phyloP scores from a whole-genome alignment of 1,140 invertebrate genomes.

The silkworm (Bombyx mori) region DNA sequence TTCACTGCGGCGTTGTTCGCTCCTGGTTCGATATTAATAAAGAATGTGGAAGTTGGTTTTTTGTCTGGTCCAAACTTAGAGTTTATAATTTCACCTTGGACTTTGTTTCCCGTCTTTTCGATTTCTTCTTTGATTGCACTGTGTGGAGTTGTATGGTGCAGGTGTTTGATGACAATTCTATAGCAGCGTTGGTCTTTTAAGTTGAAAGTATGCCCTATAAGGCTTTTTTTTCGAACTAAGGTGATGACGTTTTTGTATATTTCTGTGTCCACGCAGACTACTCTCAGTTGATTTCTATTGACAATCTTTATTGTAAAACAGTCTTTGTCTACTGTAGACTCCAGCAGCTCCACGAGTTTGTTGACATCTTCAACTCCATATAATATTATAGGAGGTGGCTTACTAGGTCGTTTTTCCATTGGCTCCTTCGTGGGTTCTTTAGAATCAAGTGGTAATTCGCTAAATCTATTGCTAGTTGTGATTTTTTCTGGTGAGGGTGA shows the following conservation, averaged over 20 bases:
- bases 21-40: not conserved
- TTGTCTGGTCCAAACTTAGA: not conserved
- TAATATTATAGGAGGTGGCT: not conserved
- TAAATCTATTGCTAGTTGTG: conserved; percentile 1
- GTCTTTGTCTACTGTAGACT: no score
- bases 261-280: not conserved
- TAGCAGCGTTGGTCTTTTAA: not conserved
- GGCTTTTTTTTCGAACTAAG: not conserved
- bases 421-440: not conserved
- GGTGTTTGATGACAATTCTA: not conserved
- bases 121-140: conserved; percentile 1
- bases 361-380: not conserved
- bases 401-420: not conserved
- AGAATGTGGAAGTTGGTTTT: conserved; percentile 4
- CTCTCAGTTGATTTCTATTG: conserved; percentile 1
- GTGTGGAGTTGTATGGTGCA: not conserved
- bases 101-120: conserved; percentile 1
- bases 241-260: not conserved
- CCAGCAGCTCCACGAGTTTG: not conserved
- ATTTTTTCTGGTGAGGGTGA: not conserved
- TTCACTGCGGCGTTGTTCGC: not conserved
- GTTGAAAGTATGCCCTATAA: conserved; percentile 2
- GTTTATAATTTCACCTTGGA: not conserved
- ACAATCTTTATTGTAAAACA: not conserved
- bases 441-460: not conserved